Evolutionary conservation across 35 echinoderm and acorn worm species (phyloP).

Genomic region (Lytechinus pictus): DNA sequence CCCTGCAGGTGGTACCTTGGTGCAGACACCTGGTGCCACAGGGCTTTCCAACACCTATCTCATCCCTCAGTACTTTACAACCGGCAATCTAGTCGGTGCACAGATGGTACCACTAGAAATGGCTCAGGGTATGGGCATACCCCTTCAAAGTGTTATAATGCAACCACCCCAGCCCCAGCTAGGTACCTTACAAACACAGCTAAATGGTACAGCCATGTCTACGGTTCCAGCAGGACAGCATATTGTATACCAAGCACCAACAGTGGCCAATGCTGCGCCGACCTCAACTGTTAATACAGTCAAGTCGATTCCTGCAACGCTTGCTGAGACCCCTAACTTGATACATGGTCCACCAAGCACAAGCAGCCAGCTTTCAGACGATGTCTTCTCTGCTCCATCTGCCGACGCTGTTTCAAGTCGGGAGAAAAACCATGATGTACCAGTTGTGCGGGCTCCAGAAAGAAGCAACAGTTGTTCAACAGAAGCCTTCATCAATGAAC

Average conservation of each 20-base stretch:
- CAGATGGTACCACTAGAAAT: constrained; percentile 44
- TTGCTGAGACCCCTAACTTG: background rate
- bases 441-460: background rate
- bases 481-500: constrained; percentile 37
- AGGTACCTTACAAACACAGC: background rate
- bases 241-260: background rate
- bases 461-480: constrained; percentile 30
- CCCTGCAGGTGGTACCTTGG: constrained; percentile 15
- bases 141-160: constrained; percentile 23
- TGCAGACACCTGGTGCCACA: background rate
- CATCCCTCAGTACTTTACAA: constrained; percentile 36
- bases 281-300: background rate
- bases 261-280: background rate
- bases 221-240: background rate
- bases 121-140: constrained; percentile 35
- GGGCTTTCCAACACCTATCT: background rate
- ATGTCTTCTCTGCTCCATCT: background rate
- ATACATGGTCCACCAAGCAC: background rate
- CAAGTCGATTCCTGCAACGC: background rate
- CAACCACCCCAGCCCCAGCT: constrained; percentile 33
- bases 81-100: constrained; percentile 33
- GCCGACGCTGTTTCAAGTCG: too few relatives aligned
- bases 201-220: background rate
- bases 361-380: constrained; percentile 19
- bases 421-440: background rate